Evolutionary conservation across 1,140 invertebrate genomes (phyloP).

Genomic region (Andricus grossulariae): DNA sequence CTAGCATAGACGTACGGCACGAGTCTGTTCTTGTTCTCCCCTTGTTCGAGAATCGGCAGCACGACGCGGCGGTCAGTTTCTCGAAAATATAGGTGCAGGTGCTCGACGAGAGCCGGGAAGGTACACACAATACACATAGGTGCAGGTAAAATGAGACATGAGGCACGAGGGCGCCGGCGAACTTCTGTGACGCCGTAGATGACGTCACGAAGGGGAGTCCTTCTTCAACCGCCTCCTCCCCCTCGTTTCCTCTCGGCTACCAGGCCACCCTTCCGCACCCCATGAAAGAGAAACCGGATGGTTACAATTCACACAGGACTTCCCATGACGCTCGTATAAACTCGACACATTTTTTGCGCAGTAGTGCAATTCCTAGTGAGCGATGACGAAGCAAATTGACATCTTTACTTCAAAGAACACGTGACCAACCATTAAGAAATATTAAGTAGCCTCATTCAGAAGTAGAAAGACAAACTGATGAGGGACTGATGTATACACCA

Average conservation of each 20-base stretch:
- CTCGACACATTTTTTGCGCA: conserved; percentile 13
- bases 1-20: conserved; percentile 34
- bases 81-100: conserved; percentile 27
- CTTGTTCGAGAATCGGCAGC: conserved; percentile 30
- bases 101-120: conserved; percentile 26
- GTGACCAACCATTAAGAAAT: neutral
- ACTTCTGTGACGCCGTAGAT: conserved; percentile 14
- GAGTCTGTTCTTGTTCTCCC: conserved; percentile 46
- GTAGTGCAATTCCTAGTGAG: neutral
- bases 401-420: neutral
- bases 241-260: conserved; percentile 17
- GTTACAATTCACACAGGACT: conserved; percentile 26
- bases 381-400: neutral
- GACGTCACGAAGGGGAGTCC: conserved; percentile 26
- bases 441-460: too few relatives aligned
- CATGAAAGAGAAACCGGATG: conserved; percentile 22
- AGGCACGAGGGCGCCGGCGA: conserved; percentile 21
- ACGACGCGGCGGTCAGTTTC: conserved; percentile 26
- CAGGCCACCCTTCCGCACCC: neutral
- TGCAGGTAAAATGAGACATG: conserved; percentile 28
- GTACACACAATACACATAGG: neutral
- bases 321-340: conserved; percentile 6
- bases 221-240: conserved; percentile 21
- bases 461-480: too few relatives aligned
- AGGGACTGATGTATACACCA: too few relatives aligned